phyloP scores from a whole-genome alignment of 2,797 vertebrate species.

The Parotocinclus haroldoi region DNA sequence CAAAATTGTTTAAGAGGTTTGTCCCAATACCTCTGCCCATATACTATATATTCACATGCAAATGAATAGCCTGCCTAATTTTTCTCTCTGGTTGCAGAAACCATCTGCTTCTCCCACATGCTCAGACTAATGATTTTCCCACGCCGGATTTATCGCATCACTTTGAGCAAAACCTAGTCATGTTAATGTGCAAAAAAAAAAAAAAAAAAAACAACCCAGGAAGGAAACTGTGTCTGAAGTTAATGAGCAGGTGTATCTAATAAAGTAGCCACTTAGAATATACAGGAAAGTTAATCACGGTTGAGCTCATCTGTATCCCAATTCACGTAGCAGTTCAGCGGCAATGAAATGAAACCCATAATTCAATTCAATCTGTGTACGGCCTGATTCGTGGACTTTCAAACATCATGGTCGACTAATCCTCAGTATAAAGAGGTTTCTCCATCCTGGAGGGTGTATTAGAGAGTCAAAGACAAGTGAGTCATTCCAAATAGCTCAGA shows the following conservation, averaged over 20 bases:
- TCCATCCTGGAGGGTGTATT: conserved; percentile 10
- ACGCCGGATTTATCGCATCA: too few relatives aligned
- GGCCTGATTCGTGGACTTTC: not conserved
- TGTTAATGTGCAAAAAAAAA: not conserved
- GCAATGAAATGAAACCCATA: not conserved
- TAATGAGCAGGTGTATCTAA: not conserved
- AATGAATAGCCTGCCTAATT: too few relatives aligned
- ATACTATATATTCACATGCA: too few relatives aligned
- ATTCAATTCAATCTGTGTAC: not conserved
- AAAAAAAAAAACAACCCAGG: not conserved
- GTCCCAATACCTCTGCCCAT: too few relatives aligned
- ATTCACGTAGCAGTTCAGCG: not conserved
- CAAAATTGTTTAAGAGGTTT: too few relatives aligned
- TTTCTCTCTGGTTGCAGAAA: too few relatives aligned
- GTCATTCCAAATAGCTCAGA: conserved; percentile 26
- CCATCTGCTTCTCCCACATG: too few relatives aligned
- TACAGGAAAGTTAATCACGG: too few relatives aligned
- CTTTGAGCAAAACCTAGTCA: too few relatives aligned
- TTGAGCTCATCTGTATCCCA: not conserved
- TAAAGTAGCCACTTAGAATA: not conserved
- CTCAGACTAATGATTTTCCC: too few relatives aligned
- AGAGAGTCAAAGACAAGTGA: conserved; percentile 25
- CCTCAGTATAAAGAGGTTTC: conserved; percentile 1
- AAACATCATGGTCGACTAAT: not conserved
- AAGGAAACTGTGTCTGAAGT: not conserved